Conservation (phyloP, 2,113 vertebrate genomes). For the Telmatochromis sp. region DNA sequence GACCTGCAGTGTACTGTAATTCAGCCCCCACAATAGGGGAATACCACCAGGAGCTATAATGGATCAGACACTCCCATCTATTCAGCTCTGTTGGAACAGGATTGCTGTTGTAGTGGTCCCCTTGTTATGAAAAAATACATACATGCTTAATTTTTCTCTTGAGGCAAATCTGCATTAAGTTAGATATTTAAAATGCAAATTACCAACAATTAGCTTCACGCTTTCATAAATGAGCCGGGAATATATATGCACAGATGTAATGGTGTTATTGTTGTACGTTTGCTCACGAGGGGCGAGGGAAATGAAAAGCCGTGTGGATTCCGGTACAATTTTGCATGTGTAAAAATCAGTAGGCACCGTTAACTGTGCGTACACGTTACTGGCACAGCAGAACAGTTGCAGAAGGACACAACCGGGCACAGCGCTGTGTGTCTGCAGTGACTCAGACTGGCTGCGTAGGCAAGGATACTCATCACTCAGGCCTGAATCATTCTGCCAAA, state of each 20-base stretch:
- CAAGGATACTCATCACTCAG: conserved; percentile 23
- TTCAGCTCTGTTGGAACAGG: not conserved
- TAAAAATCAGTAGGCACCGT: not conserved
- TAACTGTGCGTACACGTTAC: not conserved
- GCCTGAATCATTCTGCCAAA: conserved; percentile 17
- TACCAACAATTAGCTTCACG: not conserved
- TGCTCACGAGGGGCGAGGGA: not conserved
- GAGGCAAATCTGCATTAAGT: not conserved
- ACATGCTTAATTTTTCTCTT: not conserved
- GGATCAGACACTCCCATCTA: not conserved
- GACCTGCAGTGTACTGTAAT: not conserved
- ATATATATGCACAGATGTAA: not conserved
- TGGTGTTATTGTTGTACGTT: not conserved
- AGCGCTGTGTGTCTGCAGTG: not conserved
- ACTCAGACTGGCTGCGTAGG: conserved; percentile 34
- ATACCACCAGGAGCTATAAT: not conserved
- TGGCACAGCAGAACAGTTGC: not conserved
- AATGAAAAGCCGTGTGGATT: not conserved
- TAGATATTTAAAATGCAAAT: conserved; percentile 26
- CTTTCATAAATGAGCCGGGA: not conserved
- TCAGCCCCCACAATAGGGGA: not conserved
- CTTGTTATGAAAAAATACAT: not conserved
- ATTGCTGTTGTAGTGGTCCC: not conserved
- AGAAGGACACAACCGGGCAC: not conserved
- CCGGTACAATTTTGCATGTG: not conserved